These are phyloP conservation scores for Tridacna crocea DNA, from an alignment of 2,888 invertebrate genomes.

Conservation along the genomic window DNA sequence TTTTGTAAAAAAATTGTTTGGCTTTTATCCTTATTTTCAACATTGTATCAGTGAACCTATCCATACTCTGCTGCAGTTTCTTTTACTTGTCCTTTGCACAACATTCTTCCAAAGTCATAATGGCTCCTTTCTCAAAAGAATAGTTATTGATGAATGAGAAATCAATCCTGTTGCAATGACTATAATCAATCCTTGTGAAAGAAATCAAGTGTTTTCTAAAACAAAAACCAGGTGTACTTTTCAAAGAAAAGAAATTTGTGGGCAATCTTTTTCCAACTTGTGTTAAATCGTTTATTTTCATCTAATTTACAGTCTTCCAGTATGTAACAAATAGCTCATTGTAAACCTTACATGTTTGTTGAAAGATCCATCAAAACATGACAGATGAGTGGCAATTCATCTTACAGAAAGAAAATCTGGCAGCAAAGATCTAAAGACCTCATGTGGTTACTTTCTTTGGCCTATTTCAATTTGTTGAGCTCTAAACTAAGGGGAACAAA, in stretches of 20 bases:
- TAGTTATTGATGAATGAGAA: no score
- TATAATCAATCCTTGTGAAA: no score
- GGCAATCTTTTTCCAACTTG: background rate
- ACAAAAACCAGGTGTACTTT: background rate
- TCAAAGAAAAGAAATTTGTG: background rate
- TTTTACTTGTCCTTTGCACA: background rate
- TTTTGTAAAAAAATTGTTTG: no score
- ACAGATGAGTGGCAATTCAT: slow-evolving; percentile 6
- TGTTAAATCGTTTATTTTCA: background rate
- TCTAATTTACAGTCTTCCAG: slow-evolving; percentile 9
- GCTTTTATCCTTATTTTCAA: no score
- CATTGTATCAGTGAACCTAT: no score
- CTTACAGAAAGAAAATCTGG: background rate
- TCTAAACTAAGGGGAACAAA: background rate
- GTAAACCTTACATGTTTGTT: background rate
- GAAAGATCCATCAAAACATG: slow-evolving; percentile 2
- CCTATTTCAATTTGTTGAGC: background rate
- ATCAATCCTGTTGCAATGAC: no score
- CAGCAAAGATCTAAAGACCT: background rate
- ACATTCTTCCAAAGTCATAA: background rate
- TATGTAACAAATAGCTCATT: background rate
- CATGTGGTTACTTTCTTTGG: background rate
- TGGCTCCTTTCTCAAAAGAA: no score
- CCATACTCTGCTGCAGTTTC: background rate
- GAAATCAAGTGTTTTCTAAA: background rate